Conservation (phyloP, 1,140 invertebrate genomes). For the Magallana angulata region DNA sequence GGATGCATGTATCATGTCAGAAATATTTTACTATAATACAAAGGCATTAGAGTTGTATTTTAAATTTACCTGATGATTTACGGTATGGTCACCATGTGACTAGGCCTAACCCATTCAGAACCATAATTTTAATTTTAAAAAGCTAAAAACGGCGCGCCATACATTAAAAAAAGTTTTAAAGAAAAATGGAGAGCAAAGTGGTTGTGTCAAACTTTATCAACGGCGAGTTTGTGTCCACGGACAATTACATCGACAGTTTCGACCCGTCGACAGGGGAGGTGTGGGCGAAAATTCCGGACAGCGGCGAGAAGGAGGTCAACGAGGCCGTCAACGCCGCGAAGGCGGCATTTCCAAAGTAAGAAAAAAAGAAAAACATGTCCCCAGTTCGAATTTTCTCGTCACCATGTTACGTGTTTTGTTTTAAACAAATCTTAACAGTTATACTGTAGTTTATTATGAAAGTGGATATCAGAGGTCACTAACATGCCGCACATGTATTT, state of each 20-base stretch:
- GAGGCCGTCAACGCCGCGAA: constrained; percentile 78
- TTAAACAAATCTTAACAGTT: too few species aligned
- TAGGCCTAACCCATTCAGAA: too few species aligned
- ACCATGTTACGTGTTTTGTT: too few species aligned
- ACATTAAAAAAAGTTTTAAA: not conserved
- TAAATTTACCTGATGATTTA: too few species aligned
- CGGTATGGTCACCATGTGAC: too few species aligned
- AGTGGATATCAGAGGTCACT: too few species aligned
- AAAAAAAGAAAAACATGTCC: not conserved
- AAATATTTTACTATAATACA: too few species aligned
- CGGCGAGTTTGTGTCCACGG: constrained; percentile 77
- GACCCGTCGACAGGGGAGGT: constrained; percentile 81
- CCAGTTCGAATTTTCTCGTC: too few species aligned
- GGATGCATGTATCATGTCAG: too few species aligned
- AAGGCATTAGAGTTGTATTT: too few species aligned
- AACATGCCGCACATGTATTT: not conserved
- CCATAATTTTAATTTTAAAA: too few species aligned
- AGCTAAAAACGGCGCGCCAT: not conserved
- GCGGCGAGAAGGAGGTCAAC: constrained; percentile 76
- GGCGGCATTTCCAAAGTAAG: constrained; percentile 72
- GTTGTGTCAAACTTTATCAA: constrained; percentile 80
- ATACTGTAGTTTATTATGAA: too few species aligned
- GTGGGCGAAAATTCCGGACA: constrained; percentile 81
- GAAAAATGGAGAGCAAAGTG: constrained; percentile 22
- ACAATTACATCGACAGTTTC: constrained; percentile 78